Evolutionary conservation across 2,888 invertebrate genomes (phyloP).

Genomic region (Chrysotoxum bicinctum): DNA sequence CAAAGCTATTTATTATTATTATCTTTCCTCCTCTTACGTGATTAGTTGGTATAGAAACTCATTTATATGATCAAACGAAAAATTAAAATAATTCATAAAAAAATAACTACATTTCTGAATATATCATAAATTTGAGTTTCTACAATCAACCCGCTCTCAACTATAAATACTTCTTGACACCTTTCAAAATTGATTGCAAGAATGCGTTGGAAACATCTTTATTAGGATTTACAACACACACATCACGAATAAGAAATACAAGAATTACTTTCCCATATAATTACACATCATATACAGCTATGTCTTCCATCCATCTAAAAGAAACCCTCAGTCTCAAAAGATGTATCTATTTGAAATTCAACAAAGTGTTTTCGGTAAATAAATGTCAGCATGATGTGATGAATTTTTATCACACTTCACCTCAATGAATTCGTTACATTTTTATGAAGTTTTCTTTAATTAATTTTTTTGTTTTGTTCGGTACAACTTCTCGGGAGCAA

Average conservation of each 20-base stretch:
- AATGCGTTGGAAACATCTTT: not conserved
- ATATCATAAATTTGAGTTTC: not conserved
- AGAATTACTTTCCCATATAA: not conserved
- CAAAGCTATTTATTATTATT: too few relatives aligned
- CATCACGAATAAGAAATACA: conserved; percentile 2
- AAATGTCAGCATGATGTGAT: conserved; percentile 16
- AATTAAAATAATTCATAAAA: too few relatives aligned
- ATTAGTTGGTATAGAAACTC: too few relatives aligned
- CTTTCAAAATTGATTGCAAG: not conserved
- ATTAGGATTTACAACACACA: not conserved
- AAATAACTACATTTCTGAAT: too few relatives aligned
- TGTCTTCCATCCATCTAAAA: not conserved
- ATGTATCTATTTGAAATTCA: conserved; percentile 39
- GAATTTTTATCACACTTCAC: conserved; percentile 36
- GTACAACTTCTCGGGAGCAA: conserved; percentile 1
- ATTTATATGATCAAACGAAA: too few relatives aligned
- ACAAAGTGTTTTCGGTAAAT: conserved; percentile 4
- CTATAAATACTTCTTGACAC: too few relatives aligned
- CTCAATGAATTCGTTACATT: conserved; percentile 21
- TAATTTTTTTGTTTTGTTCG: not conserved
- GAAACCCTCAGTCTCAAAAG: not conserved
- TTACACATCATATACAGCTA: not conserved
- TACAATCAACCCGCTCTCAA: too few relatives aligned
- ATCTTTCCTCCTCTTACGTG: too few relatives aligned
- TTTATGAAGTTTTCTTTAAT: conserved; percentile 13